Evolutionary conservation across 2,113 vertebrate genomes (phyloP), one percentile per base, ranked within the genome.

Genomic region (Lutjanus erythropterus): DNA sequence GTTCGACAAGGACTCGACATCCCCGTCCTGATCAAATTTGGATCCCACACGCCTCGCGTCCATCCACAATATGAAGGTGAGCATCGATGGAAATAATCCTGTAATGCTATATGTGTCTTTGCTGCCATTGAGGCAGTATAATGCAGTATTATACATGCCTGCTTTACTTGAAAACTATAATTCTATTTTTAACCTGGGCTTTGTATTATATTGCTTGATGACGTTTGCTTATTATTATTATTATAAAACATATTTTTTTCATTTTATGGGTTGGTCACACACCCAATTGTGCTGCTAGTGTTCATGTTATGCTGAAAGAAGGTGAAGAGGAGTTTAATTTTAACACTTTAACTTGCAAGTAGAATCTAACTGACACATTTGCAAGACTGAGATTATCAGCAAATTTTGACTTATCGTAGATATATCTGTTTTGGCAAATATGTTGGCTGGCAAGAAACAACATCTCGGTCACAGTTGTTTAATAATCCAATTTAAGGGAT

Each of bases 11-110:
- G 96, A 70, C 94, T 96, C 31, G 96, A 96, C 69, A 95, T 97
- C 53, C 96, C 97, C 53, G 95, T 98, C 80, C 96, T 99, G 88
- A 98, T 99, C 84, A 96, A 97, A 87, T 98, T 98, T 3, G 97
- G 97, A 46, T 94, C 96, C 56, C 95, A 97, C 68, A 91, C 93
- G 0, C 96, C 97, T 0, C 95, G 96, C 0, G 93, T 98, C 31
- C 96, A 98, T 88, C 97, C 97, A 1, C 88, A 94, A 65, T 99
- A 97, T 77, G 89, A 96, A 15, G 97, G 97, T 98, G 83, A 97
- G 96, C 64, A 6, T 15, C 0, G 11, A 2, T 12, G 9, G 11
- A 10, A 19, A 7, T 12, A 18, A n/a, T 12, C 23, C 23, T 37
- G 9, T n/a, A n/a, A n/a, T n/a, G n/a, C n/a, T n/a, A n/a, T n/a